These are phyloP conservation scores for Drosophila sucinea DNA, from an alignment of 1,140 invertebrate genomes.

Conservation along the genomic window DNA sequence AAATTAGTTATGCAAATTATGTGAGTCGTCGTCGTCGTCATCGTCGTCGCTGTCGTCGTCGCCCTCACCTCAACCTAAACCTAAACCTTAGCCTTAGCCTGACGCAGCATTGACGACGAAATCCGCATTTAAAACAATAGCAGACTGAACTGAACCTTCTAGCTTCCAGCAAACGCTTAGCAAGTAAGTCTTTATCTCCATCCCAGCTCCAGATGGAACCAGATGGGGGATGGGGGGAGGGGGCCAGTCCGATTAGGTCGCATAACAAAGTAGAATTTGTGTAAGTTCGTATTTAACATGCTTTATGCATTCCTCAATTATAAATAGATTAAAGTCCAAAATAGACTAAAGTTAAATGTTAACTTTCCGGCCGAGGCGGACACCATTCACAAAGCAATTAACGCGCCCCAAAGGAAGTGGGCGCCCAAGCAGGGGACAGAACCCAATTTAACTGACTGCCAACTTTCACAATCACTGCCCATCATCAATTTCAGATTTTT, in stretches of 20 bases:
- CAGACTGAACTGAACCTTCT: slow-evolving; percentile 18
- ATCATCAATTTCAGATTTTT: slow-evolving; percentile 81
- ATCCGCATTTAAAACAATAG: slow-evolving; percentile 77
- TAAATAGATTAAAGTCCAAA: slow-evolving; percentile 80
- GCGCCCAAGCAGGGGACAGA: slow-evolving; percentile 48
- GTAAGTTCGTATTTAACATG: slow-evolving; percentile 81
- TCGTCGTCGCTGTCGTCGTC: background rate
- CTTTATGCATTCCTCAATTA: slow-evolving; percentile 81
- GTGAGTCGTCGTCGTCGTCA: slow-evolving; percentile 50
- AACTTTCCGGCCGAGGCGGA: slow-evolving; percentile 78
- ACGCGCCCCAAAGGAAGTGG: slow-evolving; percentile 55
- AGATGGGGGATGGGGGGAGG: too few relatives aligned
- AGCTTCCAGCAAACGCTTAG: slow-evolving; percentile 15
- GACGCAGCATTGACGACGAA: slow-evolving; percentile 24
- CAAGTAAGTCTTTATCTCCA: slow-evolving; percentile 37
- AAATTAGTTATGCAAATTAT: slow-evolving; percentile 81
- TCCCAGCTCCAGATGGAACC: too few relatives aligned
- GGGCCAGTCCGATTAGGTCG: slow-evolving; percentile 68
- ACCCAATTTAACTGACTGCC: slow-evolving; percentile 80
- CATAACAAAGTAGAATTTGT: slow-evolving; percentile 81
- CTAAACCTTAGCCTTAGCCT: slow-evolving; percentile 19
- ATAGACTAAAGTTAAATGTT: slow-evolving; percentile 82
- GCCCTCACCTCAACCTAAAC: slow-evolving; percentile 65
- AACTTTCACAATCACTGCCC: slow-evolving; percentile 81
- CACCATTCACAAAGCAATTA: slow-evolving; percentile 81